Conservation (phyloP, 2,113 vertebrate species). For the Psammodynastes pulverulentus region DNA sequence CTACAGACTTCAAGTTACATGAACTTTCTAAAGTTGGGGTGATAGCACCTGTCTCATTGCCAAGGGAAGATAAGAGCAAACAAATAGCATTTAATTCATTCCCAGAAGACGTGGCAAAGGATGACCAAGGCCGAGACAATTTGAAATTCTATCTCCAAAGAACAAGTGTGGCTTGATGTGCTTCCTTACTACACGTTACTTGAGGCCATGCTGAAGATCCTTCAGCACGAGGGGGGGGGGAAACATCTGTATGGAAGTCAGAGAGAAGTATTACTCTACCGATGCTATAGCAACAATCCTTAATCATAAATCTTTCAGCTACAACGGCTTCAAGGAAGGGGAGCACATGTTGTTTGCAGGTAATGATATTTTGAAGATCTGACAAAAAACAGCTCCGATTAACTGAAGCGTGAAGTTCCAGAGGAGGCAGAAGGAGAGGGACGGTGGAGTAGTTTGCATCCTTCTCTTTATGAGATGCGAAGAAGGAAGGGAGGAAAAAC, state of each 20-base stretch:
- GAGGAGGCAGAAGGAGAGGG: slow-evolving; percentile 40
- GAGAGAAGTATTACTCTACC: slow-evolving; percentile 39
- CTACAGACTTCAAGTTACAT: background rate
- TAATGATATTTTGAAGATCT: slow-evolving; percentile 40
- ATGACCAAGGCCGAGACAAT: background rate
- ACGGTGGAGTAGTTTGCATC: slow-evolving; percentile 47
- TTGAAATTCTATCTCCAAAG: slow-evolving; percentile 4
- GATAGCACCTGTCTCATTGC: background rate
- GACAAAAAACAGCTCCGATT: slow-evolving; percentile 47
- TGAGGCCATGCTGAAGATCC: slow-evolving; percentile 32
- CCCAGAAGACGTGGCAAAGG: background rate
- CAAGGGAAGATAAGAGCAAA: background rate
- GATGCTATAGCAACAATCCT: slow-evolving; percentile 36
- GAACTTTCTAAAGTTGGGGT: background rate
- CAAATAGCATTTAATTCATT: background rate
- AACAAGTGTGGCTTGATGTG: background rate
- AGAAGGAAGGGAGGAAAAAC: background rate
- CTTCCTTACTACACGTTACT: slow-evolving; percentile 37
- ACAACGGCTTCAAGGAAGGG: slow-evolving; percentile 37
- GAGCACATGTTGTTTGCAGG: slow-evolving; percentile 37
- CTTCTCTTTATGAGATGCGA: slow-evolving; percentile 52
- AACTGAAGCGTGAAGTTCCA: slow-evolving; percentile 42
- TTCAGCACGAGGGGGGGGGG: slow-evolving; percentile 39
- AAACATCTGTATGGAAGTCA: slow-evolving; percentile 50
- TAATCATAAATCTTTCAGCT: slow-evolving; percentile 59